phyloP scores from a whole-genome alignment of 2,888 invertebrate genomes.

The Archips xylosteana region DNA sequence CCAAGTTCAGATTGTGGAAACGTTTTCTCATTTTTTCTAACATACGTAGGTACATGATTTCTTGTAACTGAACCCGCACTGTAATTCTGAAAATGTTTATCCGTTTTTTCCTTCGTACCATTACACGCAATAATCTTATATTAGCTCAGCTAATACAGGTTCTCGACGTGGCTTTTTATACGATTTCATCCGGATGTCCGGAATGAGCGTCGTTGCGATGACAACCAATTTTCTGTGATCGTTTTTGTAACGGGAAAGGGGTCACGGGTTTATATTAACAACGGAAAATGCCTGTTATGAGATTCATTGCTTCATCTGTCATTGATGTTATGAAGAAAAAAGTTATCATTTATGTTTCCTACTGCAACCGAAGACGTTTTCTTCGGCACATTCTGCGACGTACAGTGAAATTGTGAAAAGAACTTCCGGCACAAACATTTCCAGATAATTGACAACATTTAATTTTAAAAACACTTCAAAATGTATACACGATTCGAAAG shows the following conservation, averaged over 20 bases:
- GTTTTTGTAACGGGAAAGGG: slow-evolving; percentile 16
- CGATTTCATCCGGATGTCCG: neutral
- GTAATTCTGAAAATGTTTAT: neutral
- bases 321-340: neutral
- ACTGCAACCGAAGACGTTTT: too few species aligned
- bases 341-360: too few species aligned
- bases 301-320: neutral
- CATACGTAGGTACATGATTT: neutral
- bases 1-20: too few species aligned
- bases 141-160: neutral
- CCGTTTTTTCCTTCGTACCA: neutral
- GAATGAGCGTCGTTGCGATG: slow-evolving; percentile 17
- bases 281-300: neutral
- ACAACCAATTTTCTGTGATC: slow-evolving; percentile 30
- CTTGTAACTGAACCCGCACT: neutral
- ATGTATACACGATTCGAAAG: too few species aligned
- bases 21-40: too few species aligned
- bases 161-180: slow-evolving; percentile 6
- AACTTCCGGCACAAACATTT: too few species aligned
- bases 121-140: slow-evolving; percentile 15
- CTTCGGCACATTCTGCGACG: too few species aligned
- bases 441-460: too few species aligned
- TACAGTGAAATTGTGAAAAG: too few species aligned
- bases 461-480: too few species aligned
- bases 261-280: neutral